Base-by-base conservation (phyloP, 1,140 invertebrate species). In the Notospermus geniculatus region DNA sequence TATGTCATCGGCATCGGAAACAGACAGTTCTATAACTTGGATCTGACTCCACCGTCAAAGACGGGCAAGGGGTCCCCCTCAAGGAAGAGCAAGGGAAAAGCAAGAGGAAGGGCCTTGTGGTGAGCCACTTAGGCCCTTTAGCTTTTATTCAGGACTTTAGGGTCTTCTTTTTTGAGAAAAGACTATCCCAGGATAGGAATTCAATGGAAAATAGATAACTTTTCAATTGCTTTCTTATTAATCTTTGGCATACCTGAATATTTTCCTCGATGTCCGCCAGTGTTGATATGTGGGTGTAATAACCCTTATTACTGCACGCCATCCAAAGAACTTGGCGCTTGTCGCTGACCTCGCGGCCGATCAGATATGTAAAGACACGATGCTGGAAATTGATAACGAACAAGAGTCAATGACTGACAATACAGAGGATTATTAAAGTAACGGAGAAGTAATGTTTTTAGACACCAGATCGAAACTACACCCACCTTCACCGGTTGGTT, bases 311-410 rank as follows among this genome's bases (percentile, higher is more conserved):
- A 2, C 88, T 88, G 82, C 96, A 98, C 45, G 96, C 95, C 90
- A 99, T 98, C 91, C 92, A 96, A 74, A 91, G 90, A 65, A 97
- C 90, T 74, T 97, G 93, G 7, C 88, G 83, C 1, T 91, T 89
- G 72, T 97, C 95, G 0, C 90, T 91, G 0, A 95, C 91, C 83
- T 98, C 94, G 74, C 92, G 87, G 53, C 95, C 95, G 81, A 99
- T 93, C 63, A 98, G 84, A 85, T 97, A 99, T 28, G 97, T 97
- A 82, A 99, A 99, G 62, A 99, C 89, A 68, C 97, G 85, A 13
- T 97, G 92, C 63, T 92, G 88, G 56, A 74, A 53, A 43, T 15
- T 61, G 55, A 15, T 39, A 45, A 59, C 59, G 59, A 64, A 50
- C 74, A 63, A 56, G 67, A 7, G 4, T n/a, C 46, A 50, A 36